Conservation (phyloP, 2,888 invertebrate species). For the Sarcophaga variegata region DNA sequence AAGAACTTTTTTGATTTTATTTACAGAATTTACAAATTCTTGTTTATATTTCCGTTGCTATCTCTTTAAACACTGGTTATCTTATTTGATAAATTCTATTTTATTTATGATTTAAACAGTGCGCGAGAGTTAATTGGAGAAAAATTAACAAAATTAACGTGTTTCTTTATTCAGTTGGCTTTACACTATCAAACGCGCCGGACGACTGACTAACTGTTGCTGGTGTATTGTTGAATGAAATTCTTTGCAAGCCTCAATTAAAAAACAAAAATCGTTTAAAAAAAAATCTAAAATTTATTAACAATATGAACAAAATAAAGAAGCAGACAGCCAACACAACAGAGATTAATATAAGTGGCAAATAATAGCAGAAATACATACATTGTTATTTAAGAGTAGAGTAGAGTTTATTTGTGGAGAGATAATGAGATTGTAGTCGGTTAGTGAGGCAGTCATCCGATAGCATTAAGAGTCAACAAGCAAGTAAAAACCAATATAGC, state of each 20-base stretch:
- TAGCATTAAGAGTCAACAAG: conserved; percentile 25
- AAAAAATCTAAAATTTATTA: conserved; percentile 54
- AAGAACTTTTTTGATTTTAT: conserved; percentile 1
- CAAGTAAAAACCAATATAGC: neutral
- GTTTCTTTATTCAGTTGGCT: conserved; percentile 9
- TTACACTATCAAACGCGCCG: conserved; percentile 55
- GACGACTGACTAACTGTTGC: conserved; percentile 46
- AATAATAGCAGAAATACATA: conserved; percentile 32
- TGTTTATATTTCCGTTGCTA: conserved; percentile 1
- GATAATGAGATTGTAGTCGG: conserved; percentile 24
- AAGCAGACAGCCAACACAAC: conserved; percentile 9
- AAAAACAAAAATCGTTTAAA: conserved; percentile 28
- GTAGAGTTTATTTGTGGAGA: conserved; percentile 38
- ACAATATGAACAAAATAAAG: conserved; percentile 43
- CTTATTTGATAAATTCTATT: conserved; percentile 10
- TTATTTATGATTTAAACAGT: neutral
- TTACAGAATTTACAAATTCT: neutral
- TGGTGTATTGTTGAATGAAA: conserved; percentile 58
- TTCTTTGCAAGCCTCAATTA: conserved; percentile 63
- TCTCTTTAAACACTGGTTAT: conserved; percentile 34
- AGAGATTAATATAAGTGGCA: conserved; percentile 38
- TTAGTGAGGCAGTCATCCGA: neutral
- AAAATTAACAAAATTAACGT: conserved; percentile 28
- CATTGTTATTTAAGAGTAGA: conserved; percentile 13
- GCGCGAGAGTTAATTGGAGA: neutral